Percentiles rank a stretch among this genome's conserved stretches.
Conservation (phyloP, 2,113 vertebrate genomes). For the Panthera tigris region DNA sequence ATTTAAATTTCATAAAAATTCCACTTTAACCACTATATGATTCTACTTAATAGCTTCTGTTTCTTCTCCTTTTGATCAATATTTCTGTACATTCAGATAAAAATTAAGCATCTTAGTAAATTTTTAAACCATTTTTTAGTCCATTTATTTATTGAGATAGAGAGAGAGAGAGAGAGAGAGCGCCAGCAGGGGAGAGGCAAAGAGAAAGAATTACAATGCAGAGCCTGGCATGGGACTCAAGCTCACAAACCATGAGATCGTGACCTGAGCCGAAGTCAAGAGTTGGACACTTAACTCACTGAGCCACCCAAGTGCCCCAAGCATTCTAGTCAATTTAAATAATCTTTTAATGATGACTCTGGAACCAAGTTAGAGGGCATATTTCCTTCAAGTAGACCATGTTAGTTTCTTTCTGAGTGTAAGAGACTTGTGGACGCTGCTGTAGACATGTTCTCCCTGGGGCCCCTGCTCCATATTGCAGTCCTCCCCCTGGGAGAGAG, state of each 20-base stretch:
- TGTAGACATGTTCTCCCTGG: rapidly evolving
- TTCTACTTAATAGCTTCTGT: not conserved
- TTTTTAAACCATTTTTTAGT: not conserved
- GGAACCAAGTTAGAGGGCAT: not conserved
- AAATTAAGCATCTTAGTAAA: not conserved
- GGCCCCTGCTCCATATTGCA: too few species aligned
- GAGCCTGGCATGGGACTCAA: too few species aligned
- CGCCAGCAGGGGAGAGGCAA: too few species aligned
- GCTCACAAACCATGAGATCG: too few species aligned
- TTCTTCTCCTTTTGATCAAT: not conserved
- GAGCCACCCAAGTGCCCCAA: not conserved
- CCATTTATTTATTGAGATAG: too few species aligned
- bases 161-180: too few species aligned
- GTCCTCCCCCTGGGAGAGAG: not conserved
- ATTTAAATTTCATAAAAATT: not conserved
- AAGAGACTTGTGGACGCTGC: not conserved
- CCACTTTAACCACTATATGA: not conserved
- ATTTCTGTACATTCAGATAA: conserved; percentile 28
- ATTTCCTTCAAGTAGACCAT: not conserved
- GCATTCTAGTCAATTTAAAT: not conserved
- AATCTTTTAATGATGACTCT: not conserved
- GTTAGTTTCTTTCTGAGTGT: not conserved
- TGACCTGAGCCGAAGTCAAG: too few species aligned
- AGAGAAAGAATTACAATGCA: too few species aligned
- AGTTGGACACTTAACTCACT: too few species aligned